These are phyloP conservation scores for Meganola albula DNA, from an alignment of 2,888 invertebrate genomes.

Conservation along the genomic window DNA sequence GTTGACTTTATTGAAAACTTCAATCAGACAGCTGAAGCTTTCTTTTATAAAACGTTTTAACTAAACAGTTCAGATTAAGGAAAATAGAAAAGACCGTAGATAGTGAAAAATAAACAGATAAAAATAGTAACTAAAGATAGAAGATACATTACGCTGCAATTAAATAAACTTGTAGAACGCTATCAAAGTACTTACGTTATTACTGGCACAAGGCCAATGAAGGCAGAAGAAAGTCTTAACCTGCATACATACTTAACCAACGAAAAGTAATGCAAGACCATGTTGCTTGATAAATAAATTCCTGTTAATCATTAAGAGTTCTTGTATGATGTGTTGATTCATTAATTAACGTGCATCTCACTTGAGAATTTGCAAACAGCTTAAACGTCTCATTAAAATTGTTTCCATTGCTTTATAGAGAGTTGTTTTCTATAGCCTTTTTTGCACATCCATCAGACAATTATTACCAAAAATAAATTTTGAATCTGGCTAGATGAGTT, in stretches of 20 bases:
- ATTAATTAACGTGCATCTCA: neutral
- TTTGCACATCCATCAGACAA: no score
- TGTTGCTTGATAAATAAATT: slow-evolving; percentile 12
- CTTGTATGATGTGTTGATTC: neutral
- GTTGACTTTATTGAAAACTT: no score
- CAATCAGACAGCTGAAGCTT: no score
- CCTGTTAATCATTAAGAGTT: neutral
- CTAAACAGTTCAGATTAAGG: no score
- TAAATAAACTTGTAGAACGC: slow-evolving; percentile 11
- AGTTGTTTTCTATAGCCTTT: no score
- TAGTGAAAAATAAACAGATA: no score
- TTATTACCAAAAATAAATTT: no score
- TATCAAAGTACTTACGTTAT: slow-evolving; percentile 20
- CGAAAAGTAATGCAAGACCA: slow-evolving; percentile 17
- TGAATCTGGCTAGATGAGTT: no score
- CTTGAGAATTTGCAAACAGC: neutral
- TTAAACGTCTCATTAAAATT: neutral
- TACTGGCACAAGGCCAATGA: slow-evolving; percentile 25
- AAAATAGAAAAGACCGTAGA: no score
- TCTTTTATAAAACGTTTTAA: no score
- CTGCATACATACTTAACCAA: slow-evolving; percentile 19
- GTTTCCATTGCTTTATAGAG: neutral
- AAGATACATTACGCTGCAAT: slow-evolving; percentile 4
- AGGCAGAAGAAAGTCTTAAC: slow-evolving; percentile 23
- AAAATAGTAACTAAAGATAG: no score